Evolutionary conservation across 2,797 vertebrate species (phyloP).

Genomic region (Pteropus rufus): DNA sequence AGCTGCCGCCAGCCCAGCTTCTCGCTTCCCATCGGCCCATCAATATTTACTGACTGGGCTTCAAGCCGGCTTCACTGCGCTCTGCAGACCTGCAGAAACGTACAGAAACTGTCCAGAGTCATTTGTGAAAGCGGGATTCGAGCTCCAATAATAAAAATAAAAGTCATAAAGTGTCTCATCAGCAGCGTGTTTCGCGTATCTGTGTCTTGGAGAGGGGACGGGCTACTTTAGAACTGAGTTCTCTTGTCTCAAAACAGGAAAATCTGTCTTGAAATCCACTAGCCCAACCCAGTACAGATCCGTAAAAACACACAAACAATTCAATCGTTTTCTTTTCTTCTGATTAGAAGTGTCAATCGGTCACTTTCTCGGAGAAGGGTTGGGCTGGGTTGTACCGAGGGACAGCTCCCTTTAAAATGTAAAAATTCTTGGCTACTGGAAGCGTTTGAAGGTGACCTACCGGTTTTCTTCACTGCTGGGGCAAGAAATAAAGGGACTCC

Average conservation of each 20-base stretch:
- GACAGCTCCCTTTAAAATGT: slow-evolving; percentile 40
- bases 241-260: not conserved
- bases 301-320: not conserved
- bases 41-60: slow-evolving; percentile 42
- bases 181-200: not conserved
- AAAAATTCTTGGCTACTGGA: not conserved
- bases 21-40: slow-evolving; percentile 21
- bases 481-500: not conserved
- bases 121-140: not conserved
- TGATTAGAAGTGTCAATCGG: not conserved
- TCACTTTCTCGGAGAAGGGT: not conserved
- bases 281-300: not conserved
- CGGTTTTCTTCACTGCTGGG: not conserved
- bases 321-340: not conserved
- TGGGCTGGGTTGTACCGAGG: not conserved
- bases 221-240: not conserved
- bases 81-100: not conserved
- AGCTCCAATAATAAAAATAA: not conserved
- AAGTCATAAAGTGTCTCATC: not conserved
- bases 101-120: not conserved
- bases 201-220: not conserved
- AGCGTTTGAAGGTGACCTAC: slow-evolving; percentile 56
- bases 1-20: not conserved
- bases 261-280: not conserved
- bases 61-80: not conserved